phyloP scores from a whole-genome alignment of 2,113 vertebrate species.

The Romanogobio albipinnatus region DNA sequence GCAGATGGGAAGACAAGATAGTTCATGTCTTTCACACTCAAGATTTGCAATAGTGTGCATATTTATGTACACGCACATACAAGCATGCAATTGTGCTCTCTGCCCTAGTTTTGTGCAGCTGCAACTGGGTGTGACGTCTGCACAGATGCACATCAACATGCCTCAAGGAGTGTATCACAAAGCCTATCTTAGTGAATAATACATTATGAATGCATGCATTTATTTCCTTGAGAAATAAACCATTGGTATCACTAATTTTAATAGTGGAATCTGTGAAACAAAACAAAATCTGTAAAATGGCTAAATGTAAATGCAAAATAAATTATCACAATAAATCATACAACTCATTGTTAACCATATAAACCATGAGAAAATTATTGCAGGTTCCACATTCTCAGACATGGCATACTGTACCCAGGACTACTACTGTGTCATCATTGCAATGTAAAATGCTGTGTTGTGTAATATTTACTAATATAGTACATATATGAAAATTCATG shows the following conservation, averaged over 20 bases:
- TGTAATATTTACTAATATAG: neutral
- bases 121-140: neutral
- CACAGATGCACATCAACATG: slow-evolving; percentile 20
- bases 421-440: neutral
- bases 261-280: neutral
- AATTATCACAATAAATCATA: neutral
- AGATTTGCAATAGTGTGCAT: neutral
- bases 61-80: neutral
- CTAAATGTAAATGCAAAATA: neutral
- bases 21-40: neutral
- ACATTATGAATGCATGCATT: neutral
- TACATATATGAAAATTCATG: neutral
- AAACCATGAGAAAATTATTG: neutral
- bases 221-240: neutral
- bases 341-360: neutral
- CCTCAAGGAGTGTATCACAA: neutral
- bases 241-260: neutral
- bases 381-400: slow-evolving; percentile 1
- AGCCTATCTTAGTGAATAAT: neutral
- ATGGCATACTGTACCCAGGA: neutral
- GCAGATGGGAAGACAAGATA: slow-evolving; percentile 12
- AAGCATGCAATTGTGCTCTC: slow-evolving; percentile 14
- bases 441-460: neutral
- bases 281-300: neutral
- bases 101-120: slow-evolving; percentile 20